phyloP scores from a whole-genome alignment of 2,113 vertebrate genomes.

The Bagarius yarrelli region DNA sequence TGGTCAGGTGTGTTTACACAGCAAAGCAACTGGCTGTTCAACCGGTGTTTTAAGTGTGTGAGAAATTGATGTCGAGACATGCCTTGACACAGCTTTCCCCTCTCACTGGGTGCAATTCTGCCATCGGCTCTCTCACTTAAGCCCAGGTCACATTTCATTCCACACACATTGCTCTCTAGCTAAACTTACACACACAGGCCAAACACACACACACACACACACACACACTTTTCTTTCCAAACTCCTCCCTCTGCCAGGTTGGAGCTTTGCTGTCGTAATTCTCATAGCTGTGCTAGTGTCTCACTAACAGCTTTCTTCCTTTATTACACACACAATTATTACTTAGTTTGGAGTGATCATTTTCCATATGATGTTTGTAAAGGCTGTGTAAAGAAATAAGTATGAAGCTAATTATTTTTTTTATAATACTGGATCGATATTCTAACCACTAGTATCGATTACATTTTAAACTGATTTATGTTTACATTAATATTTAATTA shows the following conservation, averaged over 20 bases:
- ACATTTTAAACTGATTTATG: no score
- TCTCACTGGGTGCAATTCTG: slow-evolving; percentile 20
- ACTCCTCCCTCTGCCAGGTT: slow-evolving; percentile 2
- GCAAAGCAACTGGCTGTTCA: slow-evolving; percentile 3
- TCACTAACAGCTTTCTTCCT: background rate
- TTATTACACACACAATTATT: background rate
- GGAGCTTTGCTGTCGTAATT: background rate
- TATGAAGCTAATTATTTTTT: no score
- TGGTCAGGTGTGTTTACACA: background rate
- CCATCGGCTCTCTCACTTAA: background rate
- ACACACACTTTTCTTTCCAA: background rate
- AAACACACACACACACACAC: background rate
- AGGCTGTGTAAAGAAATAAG: no score
- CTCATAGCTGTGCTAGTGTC: background rate
- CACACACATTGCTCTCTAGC: background rate
- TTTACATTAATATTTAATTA: no score
- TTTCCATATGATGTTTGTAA: no score
- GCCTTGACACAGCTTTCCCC: slow-evolving; percentile 58
- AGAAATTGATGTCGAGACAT: slow-evolving; percentile 47
- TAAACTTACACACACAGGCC: background rate
- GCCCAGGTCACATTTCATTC: background rate
- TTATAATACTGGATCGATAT: no score
- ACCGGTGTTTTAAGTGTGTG: slow-evolving; percentile 5
- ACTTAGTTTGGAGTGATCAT: no score
- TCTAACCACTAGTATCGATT: no score